phyloP scores from a whole-genome alignment of 2,797 vertebrate species.

The Pristis pectinata region DNA sequence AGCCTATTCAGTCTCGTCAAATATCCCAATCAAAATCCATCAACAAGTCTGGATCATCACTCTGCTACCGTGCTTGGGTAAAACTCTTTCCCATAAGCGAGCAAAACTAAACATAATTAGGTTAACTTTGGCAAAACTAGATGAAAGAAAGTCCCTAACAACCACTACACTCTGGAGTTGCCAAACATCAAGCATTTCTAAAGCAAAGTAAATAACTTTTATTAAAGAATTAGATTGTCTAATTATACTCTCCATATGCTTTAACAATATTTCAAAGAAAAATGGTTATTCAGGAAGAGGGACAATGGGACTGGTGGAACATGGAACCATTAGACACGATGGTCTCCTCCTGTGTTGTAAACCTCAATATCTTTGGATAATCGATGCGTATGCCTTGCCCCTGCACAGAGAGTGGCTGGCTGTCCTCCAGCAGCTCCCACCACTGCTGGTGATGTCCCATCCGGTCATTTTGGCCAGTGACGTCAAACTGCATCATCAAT shows the following conservation, averaged over 20 bases:
- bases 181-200: background rate
- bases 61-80: background rate
- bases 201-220: background rate
- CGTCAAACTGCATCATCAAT: no score
- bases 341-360: background rate
- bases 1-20: background rate
- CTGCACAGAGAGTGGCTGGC: no score
- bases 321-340: background rate
- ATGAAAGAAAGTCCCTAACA: background rate
- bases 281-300: no score
- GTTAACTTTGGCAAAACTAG: background rate
- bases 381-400: no score
- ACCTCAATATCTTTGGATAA: background rate
- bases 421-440: no score
- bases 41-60: background rate
- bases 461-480: no score
- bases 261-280: no score
- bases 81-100: no score
- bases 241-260: no score
- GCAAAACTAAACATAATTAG: background rate
- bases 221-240: background rate
- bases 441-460: no score
- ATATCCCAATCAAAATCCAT: background rate
- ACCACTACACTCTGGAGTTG: background rate
- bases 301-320: background rate